Evolutionary conservation across 2,113 vertebrate species (phyloP).

Genomic region (Ictidomys tridecemlineatus): DNA sequence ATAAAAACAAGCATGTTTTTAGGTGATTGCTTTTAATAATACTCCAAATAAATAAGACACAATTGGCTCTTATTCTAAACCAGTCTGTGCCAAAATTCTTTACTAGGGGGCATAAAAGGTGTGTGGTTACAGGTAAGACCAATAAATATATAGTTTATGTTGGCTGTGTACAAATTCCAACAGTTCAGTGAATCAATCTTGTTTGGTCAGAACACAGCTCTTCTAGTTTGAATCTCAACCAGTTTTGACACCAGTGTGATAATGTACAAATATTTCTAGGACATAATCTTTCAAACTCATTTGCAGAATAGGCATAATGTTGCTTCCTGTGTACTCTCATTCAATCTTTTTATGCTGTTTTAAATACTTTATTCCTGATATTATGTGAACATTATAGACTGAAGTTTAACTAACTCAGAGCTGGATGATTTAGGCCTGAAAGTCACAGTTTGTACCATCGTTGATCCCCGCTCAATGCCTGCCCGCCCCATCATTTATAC

Average conservation of each 20-base stretch:
- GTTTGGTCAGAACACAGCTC: not conserved
- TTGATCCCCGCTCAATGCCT: not conserved
- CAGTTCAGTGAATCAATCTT: not conserved
- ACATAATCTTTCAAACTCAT: not conserved
- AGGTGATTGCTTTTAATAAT: conserved; percentile 47
- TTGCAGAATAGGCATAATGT: not conserved
- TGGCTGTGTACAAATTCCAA: not conserved
- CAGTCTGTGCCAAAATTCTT: not conserved
- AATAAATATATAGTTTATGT: not conserved
- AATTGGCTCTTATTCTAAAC: conserved; percentile 20
- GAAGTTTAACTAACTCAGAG: conserved; percentile 31
- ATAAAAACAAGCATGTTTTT: conserved; percentile 59
- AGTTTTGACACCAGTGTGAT: not conserved
- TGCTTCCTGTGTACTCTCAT: not conserved
- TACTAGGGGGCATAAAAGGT: not conserved
- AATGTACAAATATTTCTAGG: not conserved
- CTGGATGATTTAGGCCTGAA: not conserved
- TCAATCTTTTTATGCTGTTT: conserved; percentile 6
- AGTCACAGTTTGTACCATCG: not conserved
- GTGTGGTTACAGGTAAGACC: not conserved
- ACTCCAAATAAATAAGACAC: conserved; percentile 44
- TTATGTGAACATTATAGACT: not conserved
- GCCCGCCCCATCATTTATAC: not conserved
- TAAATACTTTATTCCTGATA: not conserved
- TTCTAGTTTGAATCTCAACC: not conserved